Conservation (phyloP, 2,113 vertebrate genomes). For the Aix galericulata region DNA sequence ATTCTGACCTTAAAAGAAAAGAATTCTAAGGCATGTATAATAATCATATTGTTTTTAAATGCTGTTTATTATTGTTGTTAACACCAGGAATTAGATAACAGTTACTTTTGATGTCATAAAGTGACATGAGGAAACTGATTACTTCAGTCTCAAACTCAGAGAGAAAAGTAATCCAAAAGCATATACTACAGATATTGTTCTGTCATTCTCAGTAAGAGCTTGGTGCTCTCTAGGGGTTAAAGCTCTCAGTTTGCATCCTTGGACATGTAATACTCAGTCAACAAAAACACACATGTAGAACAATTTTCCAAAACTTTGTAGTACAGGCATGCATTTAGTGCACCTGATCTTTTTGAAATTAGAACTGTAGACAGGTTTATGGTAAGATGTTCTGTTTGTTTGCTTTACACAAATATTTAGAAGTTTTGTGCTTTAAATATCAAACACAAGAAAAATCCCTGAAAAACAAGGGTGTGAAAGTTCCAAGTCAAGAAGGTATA, state of each 20-base stretch:
- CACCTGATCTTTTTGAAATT: not conserved
- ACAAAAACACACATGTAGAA: fast-evolving
- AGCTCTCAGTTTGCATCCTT: not conserved
- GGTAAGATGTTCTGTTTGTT: not conserved
- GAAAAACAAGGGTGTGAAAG: not conserved
- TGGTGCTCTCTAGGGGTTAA: not conserved
- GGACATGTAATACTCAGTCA: not conserved
- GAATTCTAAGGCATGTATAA: not conserved
- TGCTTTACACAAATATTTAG: not conserved
- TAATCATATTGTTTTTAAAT: not conserved
- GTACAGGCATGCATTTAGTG: not conserved
- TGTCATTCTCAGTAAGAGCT: not conserved
- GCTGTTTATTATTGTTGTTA: not conserved
- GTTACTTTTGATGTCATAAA: not conserved
- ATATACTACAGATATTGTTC: not conserved
- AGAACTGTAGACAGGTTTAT: not conserved
- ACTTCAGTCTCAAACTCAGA: not conserved
- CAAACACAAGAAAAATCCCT: not conserved
- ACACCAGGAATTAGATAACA: not conserved
- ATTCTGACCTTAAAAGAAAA: not conserved
- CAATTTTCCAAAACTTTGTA: not conserved
- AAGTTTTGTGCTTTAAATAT: not conserved
- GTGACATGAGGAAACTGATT: not conserved
- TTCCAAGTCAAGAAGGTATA: not conserved
- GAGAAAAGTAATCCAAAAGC: not conserved